Percentiles rank a stretch among this genome's conserved stretches.
Conservation (phyloP, 2,888 invertebrate genomes). For the Acanthosoma haemorrhoidale region DNA sequence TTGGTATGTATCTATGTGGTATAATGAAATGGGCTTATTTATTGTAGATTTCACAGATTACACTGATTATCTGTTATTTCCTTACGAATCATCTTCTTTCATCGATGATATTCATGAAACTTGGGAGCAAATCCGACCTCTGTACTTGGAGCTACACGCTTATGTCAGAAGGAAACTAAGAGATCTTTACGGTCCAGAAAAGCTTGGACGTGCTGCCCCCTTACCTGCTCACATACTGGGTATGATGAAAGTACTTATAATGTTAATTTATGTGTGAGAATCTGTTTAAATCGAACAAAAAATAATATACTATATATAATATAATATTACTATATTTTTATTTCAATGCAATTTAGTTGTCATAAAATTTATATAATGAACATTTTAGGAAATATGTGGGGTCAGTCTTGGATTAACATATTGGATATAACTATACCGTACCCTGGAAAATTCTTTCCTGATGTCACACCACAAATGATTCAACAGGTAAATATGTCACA, state of each 20-base stretch:
- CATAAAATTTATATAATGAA: not conserved
- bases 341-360: not conserved
- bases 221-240: slow-evolving; percentile 77
- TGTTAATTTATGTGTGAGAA: too few species aligned
- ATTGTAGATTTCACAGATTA: slow-evolving; percentile 76
- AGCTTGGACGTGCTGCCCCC: slow-evolving; percentile 71
- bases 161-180: slow-evolving; percentile 80
- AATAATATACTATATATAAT: not conserved
- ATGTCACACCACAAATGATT: slow-evolving; percentile 77
- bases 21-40: not conserved
- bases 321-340: not conserved
- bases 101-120: slow-evolving; percentile 72
- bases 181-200: slow-evolving; percentile 77
- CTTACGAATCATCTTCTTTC: slow-evolving; percentile 73
- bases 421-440: slow-evolving; percentile 77
- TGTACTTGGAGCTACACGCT: slow-evolving; percentile 82
- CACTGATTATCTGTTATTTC: slow-evolving; percentile 83
- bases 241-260: slow-evolving; percentile 45
- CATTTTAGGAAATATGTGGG: slow-evolving; percentile 75
- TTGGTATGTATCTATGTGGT: too few species aligned
- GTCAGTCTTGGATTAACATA: slow-evolving; percentile 78
- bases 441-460: slow-evolving; percentile 74
- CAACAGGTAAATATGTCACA: slow-evolving; percentile 54
- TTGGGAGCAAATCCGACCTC: slow-evolving; percentile 77
- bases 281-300: not conserved